phyloP scores from a whole-genome alignment of 2,797 vertebrate genomes.

The Gobio occitaniae region DNA sequence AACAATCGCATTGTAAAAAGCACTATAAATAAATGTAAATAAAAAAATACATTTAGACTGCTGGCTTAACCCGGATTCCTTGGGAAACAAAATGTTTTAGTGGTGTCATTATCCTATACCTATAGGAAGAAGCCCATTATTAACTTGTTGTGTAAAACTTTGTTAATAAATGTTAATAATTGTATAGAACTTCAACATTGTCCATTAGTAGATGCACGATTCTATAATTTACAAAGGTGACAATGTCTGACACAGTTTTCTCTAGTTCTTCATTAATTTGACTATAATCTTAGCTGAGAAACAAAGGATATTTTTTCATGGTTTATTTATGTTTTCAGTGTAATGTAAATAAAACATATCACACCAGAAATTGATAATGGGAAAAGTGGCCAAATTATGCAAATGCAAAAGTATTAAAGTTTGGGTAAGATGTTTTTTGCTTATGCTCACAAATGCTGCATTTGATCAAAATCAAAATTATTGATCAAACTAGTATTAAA shows the following conservation, averaged over 20 bases:
- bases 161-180: slow-evolving; percentile 12
- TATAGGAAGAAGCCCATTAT: background rate
- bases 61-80: background rate
- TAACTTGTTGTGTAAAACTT: background rate
- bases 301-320: background rate
- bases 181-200: slow-evolving; percentile 6
- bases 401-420: background rate
- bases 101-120: background rate
- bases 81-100: background rate
- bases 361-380: background rate
- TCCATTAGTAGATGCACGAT: background rate
- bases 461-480: background rate
- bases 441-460: background rate
- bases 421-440: background rate
- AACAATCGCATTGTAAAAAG: no score
- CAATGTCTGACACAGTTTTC: background rate
- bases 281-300: background rate
- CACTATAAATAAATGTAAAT: no score
- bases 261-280: slow-evolving; percentile 3
- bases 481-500: no score
- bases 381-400: background rate
- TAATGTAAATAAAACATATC: background rate
- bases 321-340: background rate
- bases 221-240: slow-evolving; percentile 30
- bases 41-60: background rate